Evolutionary conservation across 2,797 vertebrate species (phyloP).

Genomic region (Falco concolor): DNA sequence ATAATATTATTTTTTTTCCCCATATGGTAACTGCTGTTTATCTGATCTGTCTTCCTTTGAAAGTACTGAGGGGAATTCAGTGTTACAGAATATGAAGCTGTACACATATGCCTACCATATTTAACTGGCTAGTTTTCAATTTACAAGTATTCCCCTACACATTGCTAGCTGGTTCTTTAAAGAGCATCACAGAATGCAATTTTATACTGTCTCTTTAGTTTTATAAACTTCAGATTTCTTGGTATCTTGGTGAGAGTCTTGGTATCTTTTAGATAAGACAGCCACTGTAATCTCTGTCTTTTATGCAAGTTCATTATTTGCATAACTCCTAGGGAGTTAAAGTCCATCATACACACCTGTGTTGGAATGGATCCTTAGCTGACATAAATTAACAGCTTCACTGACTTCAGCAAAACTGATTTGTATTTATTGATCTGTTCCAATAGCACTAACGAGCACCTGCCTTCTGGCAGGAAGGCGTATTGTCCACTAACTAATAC

Average conservation of each 20-base stretch:
- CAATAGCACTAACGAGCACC: neutral
- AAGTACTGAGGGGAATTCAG: neutral
- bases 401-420: neutral
- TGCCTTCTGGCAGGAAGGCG: accelerated
- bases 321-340: neutral
- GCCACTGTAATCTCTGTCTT: neutral
- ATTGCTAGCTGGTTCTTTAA: neutral
- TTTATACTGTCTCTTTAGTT: neutral
- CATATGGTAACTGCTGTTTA: neutral
- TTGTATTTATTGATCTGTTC: neutral
- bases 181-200: neutral
- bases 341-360: neutral
- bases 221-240: neutral
- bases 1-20: neutral
- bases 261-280: neutral
- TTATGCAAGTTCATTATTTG: neutral
- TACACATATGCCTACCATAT: neutral
- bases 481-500: neutral
- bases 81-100: neutral
- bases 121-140: neutral
- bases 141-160: neutral
- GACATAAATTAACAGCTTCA: neutral
- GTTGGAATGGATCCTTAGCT: neutral
- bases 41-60: neutral
- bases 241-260: neutral